Conservation (phyloP, 2,113 vertebrate species). For the Antechinus flavipes region DNA sequence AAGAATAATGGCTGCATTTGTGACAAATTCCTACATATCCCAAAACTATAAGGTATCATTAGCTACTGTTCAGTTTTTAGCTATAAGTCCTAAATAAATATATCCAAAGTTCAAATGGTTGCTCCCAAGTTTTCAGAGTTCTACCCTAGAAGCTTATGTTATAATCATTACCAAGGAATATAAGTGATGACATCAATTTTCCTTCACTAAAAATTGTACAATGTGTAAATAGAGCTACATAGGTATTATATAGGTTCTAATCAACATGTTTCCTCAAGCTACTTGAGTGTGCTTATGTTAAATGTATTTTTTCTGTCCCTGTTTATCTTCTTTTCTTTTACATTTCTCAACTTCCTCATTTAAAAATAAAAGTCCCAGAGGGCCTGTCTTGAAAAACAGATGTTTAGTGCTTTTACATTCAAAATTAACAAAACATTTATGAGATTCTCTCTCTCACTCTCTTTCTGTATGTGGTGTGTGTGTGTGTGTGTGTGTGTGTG, state of each 20-base stretch:
- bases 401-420: slow-evolving; percentile 66
- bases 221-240: not conserved
- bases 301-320: slow-evolving; percentile 55
- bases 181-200: not conserved
- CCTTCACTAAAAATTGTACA: not conserved
- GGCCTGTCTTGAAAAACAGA: slow-evolving; percentile 56
- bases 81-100: not conserved
- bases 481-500: too few species aligned
- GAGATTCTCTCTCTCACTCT: slow-evolving; percentile 24
- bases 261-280: slow-evolving; percentile 10
- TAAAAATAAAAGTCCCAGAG: slow-evolving; percentile 63
- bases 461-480: too few species aligned
- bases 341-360: slow-evolving; percentile 66
- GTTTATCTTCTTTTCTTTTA: slow-evolving; percentile 52
- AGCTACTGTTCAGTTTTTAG: not conserved
- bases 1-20: not conserved
- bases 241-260: not conserved
- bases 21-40: not conserved
- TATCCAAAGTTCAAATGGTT: not conserved
- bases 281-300: slow-evolving; percentile 39
- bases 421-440: slow-evolving; percentile 64
- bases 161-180: not conserved
- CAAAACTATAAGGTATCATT: not conserved
- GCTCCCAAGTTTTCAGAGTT: not conserved
- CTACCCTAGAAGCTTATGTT: not conserved